Evolutionary conservation across 1,140 invertebrate species (phyloP), one percentile per base, ranked within the genome.

Genomic region (Limonius californicus): DNA sequence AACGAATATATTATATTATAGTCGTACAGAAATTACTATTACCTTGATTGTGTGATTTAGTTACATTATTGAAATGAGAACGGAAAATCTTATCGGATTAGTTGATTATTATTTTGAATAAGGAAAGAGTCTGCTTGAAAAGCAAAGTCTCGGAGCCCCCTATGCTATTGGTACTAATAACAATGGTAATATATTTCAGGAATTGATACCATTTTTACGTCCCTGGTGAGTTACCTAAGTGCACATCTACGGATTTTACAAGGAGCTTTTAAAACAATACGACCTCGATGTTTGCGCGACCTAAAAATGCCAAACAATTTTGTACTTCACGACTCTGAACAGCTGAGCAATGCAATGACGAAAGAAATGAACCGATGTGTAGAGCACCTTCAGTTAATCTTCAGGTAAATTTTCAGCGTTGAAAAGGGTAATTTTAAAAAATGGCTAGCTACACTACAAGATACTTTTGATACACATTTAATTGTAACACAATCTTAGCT

Each of bases 211-310:
- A 42, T 68, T 18, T 70, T 69, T 55, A 65, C 68, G 1, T 27
- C 59, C 11, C 47, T 73, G 23, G 53, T 74, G 23, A 68, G 70
- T 43, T 66, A 69, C 35, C 57, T 70, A 18, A 64, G 62, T 32
- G 57, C 62, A 8, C 72, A 74, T 59, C 54, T 74, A 12, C 32
- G 64, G 21, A 70, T 74, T 62, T 15, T 74, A 16, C 54, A 55
- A 21, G 61, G 69, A 9, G 71, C 70, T 8, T 66, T 74, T 20
- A 63, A 39, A 55, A 70, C 67, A 7, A 68, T 74, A 0, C 60
- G 71, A 35, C 57, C 65, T 45, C 56, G 71, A 50, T 70, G 66
- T 57, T 57, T 70, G 47, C 50, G 59, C 9, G 62, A 54, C 18
- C 19, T 71, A 9, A n/a, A 55, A 32, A 6, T 69, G 16, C 35